Evolutionary conservation across 1,140 invertebrate species (phyloP), one percentile per base, ranked within the genome.

Genomic region (Bombus pascuorum): DNA sequence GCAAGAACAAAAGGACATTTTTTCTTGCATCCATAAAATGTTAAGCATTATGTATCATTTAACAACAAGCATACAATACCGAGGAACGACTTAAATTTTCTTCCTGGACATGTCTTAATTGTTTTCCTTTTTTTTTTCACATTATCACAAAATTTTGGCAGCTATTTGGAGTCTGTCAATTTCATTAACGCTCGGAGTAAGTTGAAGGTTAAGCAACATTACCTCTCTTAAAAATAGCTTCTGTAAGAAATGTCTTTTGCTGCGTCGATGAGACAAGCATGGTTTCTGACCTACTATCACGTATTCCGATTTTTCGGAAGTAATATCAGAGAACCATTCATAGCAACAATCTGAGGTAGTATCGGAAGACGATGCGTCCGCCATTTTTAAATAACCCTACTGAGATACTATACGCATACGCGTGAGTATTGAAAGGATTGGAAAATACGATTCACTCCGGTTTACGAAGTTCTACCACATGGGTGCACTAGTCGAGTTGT

Each of bases 351-450:
- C 94, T 93, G 94, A 95, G 93, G 94, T 95, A 94, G 94, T 95
- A 86, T 95, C 94, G 92, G 94, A 95, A 94, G 93, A 95, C 94
- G 92, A 95, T 92, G 94, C 93, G 92, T 95, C 94, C 92, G 94
- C 94, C 94, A 95, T 95, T 95, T 95, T 95, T 95, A 95, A 95
- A 95, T 95, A 95, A 94, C 93, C 93, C 92, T 86, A 87, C 79
- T 79, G 72, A 68, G n/a, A 75, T 80, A 65, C 81, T 53, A 53
- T 53, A 53, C 47, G 47, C 47, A 53, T 53, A 78, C 81, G 66
- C 57, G 71, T 71, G 57, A 75, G 44, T 53, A 65, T 65, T 25
- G 37, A 18, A 37, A 77, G 28, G 53, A 79, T 71, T 37, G 15
- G 39, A 72, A 44, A 72, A 72, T 39, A 44, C n/a, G 15, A 72